Percentiles rank a stretch among this genome's conserved stretches.
Evolutionary conservation across 2,797 vertebrate species (phyloP).

Genomic region (Manis javanica): DNA sequence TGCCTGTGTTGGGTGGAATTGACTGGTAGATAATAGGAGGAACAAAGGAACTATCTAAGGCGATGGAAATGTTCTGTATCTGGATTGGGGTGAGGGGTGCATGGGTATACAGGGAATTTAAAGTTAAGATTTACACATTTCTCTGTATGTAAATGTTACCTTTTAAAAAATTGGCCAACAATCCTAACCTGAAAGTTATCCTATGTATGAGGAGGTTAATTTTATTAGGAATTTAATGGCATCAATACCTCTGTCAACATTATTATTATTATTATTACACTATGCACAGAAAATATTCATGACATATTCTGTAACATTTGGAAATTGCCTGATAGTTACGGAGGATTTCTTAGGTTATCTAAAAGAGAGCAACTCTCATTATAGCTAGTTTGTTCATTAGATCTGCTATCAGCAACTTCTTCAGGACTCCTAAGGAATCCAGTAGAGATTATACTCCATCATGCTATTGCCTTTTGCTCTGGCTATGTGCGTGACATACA

Average conservation of each 20-base stretch:
- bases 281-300: neutral
- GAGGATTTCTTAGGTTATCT: conserved; percentile 45
- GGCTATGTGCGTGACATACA: neutral
- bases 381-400: neutral
- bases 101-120: neutral
- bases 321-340: neutral
- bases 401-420: conserved; percentile 20
- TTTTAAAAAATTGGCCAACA: neutral
- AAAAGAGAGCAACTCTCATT: conserved; percentile 1
- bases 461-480: neutral
- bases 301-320: neutral
- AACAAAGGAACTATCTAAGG: neutral
- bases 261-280: neutral
- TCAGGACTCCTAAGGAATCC: neutral
- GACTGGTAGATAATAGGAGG: neutral
- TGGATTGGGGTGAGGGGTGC: neutral
- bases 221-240: conserved; percentile 6
- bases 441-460: neutral
- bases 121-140: neutral
- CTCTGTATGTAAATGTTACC: neutral
- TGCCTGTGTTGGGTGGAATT: neutral
- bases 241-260: neutral
- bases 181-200: conserved; percentile 8
- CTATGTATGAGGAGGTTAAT: neutral
- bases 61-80: neutral